A percentile compares a stretch with the other conserved stretches of the same genome.
Conservation (phyloP, 2,888 invertebrate species). For the Torymus tubicola region DNA sequence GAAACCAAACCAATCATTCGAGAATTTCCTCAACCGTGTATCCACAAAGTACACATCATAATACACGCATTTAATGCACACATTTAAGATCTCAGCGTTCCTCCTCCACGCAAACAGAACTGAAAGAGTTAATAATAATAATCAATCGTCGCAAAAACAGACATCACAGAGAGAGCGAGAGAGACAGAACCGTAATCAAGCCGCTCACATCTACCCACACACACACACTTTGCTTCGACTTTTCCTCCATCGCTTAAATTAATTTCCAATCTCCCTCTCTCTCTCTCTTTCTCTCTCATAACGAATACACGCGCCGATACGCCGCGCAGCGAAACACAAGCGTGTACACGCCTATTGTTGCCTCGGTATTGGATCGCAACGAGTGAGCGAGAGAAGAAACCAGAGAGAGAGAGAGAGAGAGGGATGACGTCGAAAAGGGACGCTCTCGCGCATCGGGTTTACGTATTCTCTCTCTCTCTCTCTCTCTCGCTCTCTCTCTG, state of each 20-base stretch:
- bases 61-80: too few species aligned
- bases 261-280: slow-evolving; percentile 6
- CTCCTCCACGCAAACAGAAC: too few species aligned
- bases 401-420: neutral
- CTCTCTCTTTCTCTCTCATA: neutral
- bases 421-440: slow-evolving; percentile 53
- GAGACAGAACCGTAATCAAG: neutral
- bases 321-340: neutral
- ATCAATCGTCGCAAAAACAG: too few species aligned
- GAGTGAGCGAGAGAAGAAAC: slow-evolving; percentile 39
- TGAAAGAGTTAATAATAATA: too few species aligned
- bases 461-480: slow-evolving; percentile 51
- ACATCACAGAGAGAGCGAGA: too few species aligned
- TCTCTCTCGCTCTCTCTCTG: too few species aligned
- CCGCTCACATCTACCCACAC: neutral
- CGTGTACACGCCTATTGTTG: slow-evolving; percentile 40
- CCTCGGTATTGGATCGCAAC: slow-evolving; percentile 51
- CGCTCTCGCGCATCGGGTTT: slow-evolving; percentile 57
- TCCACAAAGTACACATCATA: too few species aligned
- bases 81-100: too few species aligned
- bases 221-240: neutral
- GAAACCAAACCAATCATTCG: too few species aligned
- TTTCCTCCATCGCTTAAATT: slow-evolving; percentile 20
- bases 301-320: slow-evolving; percentile 1
- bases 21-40: too few species aligned